Evolutionary conservation across 2,113 vertebrate genomes (phyloP).

Genomic region (Manacus vitellinus): DNA sequence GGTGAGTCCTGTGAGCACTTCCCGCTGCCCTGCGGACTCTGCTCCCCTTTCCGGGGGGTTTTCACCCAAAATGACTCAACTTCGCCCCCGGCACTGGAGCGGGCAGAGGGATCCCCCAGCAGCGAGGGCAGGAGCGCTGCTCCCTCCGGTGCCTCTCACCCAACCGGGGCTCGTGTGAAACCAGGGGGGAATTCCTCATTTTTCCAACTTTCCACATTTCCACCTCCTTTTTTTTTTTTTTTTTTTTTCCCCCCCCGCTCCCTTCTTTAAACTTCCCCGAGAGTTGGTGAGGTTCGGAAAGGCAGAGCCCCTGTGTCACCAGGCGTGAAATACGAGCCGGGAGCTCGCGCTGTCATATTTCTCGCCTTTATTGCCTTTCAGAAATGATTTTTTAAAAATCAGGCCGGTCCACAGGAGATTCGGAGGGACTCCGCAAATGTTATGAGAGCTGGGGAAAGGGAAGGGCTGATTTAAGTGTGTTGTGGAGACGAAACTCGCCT

Average conservation of each 20-base stretch:
- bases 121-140: background rate
- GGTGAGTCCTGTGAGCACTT: slow-evolving; percentile 32
- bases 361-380: slow-evolving; percentile 72
- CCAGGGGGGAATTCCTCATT: background rate
- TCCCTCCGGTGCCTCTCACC: background rate
- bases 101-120: background rate
- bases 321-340: slow-evolving; percentile 53
- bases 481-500: background rate
- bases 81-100: background rate
- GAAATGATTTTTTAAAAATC: slow-evolving; percentile 74
- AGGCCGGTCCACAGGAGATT: slow-evolving; percentile 3
- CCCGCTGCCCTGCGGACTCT: background rate
- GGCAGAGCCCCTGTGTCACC: slow-evolving; percentile 49
- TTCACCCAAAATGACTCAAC: background rate
- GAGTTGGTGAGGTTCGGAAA: slow-evolving; percentile 3
- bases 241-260: rapidly evolving
- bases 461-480: slow-evolving; percentile 20
- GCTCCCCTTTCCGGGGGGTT: background rate
- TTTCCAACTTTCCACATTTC: background rate
- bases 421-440: background rate
- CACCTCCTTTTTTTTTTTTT: background rate
- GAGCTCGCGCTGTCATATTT: slow-evolving; percentile 60
- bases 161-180: background rate
- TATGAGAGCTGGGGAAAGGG: background rate
- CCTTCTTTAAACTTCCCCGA: background rate